phyloP scores from a whole-genome alignment of 1,140 invertebrate species.

The Drosophila watanabei region DNA sequence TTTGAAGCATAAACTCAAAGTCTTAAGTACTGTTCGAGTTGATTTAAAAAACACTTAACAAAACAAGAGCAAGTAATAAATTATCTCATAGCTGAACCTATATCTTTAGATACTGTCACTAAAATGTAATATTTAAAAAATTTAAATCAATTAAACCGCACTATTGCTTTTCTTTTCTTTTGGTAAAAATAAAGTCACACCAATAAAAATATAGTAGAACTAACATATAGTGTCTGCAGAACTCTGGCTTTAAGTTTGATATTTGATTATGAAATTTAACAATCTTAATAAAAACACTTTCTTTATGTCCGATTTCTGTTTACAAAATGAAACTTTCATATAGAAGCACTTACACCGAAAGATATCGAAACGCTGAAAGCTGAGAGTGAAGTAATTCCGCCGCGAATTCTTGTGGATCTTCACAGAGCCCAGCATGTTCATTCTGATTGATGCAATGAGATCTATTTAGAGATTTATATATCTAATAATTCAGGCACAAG shows the following conservation, averaged over 20 bases:
- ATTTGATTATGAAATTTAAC: neutral
- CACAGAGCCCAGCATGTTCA: constrained; percentile 78
- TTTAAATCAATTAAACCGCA: neutral
- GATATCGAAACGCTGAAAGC: constrained; percentile 78
- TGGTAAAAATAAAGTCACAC: neutral
- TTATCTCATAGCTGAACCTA: neutral
- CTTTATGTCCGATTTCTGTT: neutral
- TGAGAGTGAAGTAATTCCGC: constrained; percentile 76
- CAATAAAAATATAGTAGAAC: neutral
- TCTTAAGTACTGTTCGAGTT: neutral
- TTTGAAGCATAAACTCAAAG: neutral
- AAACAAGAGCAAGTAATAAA: too few relatives aligned
- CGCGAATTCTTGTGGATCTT: constrained; percentile 78
- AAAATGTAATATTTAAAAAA: neutral
- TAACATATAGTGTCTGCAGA: neutral
- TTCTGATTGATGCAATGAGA: constrained; percentile 9
- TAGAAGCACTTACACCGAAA: constrained; percentile 71
- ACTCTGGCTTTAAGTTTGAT: neutral
- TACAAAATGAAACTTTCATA: neutral
- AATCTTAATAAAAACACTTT: neutral
- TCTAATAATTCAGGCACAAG: neutral
- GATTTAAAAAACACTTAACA: neutral
- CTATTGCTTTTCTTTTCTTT: neutral
- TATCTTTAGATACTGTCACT: neutral
- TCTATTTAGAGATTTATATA: neutral